Evolutionary conservation across 2,888 invertebrate genomes (phyloP), one percentile per base, ranked within the genome.

Genomic region (Scaptodrosophila latifasciaeformis): DNA sequence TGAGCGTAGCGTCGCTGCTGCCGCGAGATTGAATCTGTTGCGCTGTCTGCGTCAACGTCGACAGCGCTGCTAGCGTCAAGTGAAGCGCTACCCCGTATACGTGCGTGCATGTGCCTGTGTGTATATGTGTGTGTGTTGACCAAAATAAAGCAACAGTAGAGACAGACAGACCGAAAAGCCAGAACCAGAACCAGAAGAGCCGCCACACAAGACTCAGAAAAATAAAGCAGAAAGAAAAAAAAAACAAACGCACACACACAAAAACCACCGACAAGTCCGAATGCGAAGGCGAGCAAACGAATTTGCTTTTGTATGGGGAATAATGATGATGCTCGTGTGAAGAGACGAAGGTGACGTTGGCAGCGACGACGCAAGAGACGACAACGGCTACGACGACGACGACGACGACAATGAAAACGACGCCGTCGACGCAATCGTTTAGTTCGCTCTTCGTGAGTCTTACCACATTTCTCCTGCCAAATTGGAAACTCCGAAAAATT

Each of bases 131-230:
- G 76, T 69, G 60, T 70, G 59, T 62, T 80, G 77, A 74, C 81
- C 75, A 76, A 76, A 76, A 76, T 77, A 76, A 80, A 76, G 75
- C 75, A 76, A 76, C 75, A 76, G 75, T 77, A 69, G 62, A n/a
- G 37, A 37, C 37, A 17, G 37, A 31, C 17, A 58, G 47, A 34
- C 60, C 49, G 49, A 40, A 31, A 45, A 37, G 67, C 67, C 64
- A 51, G 35, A 5, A 6, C 18, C n/a, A n/a, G n/a, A n/a, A n/a
- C n/a, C n/a, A n/a, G n/a, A n/a, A n/a, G n/a, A n/a, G n/a, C n/a
- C n/a, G n/a, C n/a, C n/a, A n/a, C n/a, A n/a, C n/a, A n/a, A n/a
- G n/a, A n/a, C n/a, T n/a, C n/a, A n/a, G n/a, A n/a, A n/a, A n/a
- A n/a, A n/a, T n/a, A n/a, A n/a, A n/a, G n/a, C n/a, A n/a, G n/a